A percentile compares a stretch with the other conserved stretches of the same genome.
These are phyloP conservation scores for Herpailurus yagouaroundi DNA, from an alignment of 2,113 vertebrate species.

Conservation along the genomic window DNA sequence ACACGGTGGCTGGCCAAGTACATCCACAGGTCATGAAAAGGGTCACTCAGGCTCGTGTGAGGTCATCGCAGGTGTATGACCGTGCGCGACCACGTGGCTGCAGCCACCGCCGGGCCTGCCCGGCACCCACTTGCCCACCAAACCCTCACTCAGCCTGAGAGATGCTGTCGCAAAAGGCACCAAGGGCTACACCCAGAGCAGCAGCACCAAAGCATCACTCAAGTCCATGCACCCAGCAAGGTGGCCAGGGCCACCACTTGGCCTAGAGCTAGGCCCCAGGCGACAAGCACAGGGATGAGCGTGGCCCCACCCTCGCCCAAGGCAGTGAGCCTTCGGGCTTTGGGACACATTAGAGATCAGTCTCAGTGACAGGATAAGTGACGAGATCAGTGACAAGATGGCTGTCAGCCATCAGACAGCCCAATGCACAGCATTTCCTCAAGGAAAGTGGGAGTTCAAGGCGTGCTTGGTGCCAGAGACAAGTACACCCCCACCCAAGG, in stretches of 20 bases:
- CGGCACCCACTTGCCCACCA: not conserved
- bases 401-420: not conserved
- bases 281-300: not conserved
- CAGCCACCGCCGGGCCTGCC: not conserved
- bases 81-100: accelerated
- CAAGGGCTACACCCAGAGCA: not conserved
- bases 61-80: not conserved
- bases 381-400: too few species aligned
- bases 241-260: accelerated
- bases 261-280: accelerated
- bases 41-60: not conserved
- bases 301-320: not conserved
- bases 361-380: not conserved
- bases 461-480: not conserved
- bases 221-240: not conserved
- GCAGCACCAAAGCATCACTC: accelerated
- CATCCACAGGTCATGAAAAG: not conserved
- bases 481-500: not conserved
- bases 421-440: not conserved
- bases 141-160: not conserved
- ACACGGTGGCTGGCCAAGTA: not conserved
- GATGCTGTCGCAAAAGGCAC: not conserved
- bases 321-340: not conserved
- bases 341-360: not conserved
- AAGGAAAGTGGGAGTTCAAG: not conserved